Evolutionary conservation across 1,140 invertebrate genomes (phyloP).

Genomic region (Polypedilum pembai): DNA sequence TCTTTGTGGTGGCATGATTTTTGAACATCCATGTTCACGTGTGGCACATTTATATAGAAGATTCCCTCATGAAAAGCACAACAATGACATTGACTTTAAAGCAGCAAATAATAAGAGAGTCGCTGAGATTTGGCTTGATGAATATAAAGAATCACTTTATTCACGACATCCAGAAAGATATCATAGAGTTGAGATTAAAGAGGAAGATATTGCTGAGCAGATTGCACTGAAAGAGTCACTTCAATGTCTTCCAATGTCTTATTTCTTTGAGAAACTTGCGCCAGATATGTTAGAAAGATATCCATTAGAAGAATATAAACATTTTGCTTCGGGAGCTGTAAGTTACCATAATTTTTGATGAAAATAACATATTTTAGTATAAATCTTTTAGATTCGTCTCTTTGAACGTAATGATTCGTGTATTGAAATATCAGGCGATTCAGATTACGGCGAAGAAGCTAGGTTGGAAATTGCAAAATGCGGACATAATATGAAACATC

Average conservation of each 20-base stretch:
- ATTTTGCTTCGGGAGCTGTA: neutral
- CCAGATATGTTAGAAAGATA: constrained; percentile 8
- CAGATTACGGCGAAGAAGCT: neutral
- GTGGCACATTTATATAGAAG: constrained; percentile 91
- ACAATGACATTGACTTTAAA: constrained; percentile 9
- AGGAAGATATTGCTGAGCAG: constrained; percentile 66
- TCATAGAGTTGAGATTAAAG: constrained; percentile 54
- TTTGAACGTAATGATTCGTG: neutral
- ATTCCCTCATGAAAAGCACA: constrained; percentile 38
- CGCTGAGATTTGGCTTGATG: constrained; percentile 87
- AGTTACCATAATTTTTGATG: neutral
- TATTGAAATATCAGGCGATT: neutral
- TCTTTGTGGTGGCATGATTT: constrained; percentile 85
- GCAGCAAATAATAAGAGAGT: constrained; percentile 59
- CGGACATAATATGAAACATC: neutral
- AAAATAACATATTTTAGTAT: neutral
- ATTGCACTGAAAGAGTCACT: neutral
- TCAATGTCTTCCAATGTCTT: neutral
- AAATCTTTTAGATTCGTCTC: neutral
- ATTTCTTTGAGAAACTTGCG: neutral
- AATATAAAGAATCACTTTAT: constrained; percentile 70
- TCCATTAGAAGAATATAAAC: neutral
- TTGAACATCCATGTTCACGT: constrained; percentile 82
- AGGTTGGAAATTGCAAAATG: neutral
- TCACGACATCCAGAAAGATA: constrained; percentile 53